Evolutionary conservation across 2,113 vertebrate species (phyloP).

Genomic region (Hippoglossus stenolepis): DNA sequence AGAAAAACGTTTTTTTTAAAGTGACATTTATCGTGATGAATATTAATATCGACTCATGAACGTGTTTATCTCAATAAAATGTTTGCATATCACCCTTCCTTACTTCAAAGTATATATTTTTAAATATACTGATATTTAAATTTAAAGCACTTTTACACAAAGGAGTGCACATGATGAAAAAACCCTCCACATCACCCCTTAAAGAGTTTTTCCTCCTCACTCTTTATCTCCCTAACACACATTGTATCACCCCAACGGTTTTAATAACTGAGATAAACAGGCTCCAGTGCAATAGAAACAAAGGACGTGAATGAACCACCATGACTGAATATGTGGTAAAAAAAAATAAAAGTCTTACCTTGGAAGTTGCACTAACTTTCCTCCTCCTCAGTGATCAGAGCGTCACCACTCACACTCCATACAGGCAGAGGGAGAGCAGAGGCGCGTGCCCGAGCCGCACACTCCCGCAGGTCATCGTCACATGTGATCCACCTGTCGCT

Average conservation of each 20-base stretch:
- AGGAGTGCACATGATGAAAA: not conserved
- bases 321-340: not conserved
- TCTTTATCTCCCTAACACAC: constrained; percentile 26
- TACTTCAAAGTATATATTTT: not conserved
- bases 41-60: not conserved
- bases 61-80: not conserved
- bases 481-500: constrained; percentile 78
- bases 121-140: too few species aligned
- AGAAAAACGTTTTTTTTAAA: too few species aligned
- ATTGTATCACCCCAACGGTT: constrained; percentile 11
- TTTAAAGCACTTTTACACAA: constrained; percentile 16
- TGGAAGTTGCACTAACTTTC: constrained; percentile 7
- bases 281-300: not conserved
- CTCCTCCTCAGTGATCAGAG: constrained; percentile 26
- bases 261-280: constrained; percentile 23
- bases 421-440: not conserved
- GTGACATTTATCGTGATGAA: too few species aligned
- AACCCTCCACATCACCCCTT: not conserved
- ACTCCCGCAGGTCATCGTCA: constrained; percentile 64
- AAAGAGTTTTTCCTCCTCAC: not conserved
- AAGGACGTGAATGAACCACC: not conserved
- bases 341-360: constrained; percentile 46
- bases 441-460: constrained; percentile 7
- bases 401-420: not conserved
- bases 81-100: not conserved